These are phyloP conservation scores for Limosa lapponica DNA, from an alignment of 2,797 vertebrate genomes.

Conservation along the genomic window DNA sequence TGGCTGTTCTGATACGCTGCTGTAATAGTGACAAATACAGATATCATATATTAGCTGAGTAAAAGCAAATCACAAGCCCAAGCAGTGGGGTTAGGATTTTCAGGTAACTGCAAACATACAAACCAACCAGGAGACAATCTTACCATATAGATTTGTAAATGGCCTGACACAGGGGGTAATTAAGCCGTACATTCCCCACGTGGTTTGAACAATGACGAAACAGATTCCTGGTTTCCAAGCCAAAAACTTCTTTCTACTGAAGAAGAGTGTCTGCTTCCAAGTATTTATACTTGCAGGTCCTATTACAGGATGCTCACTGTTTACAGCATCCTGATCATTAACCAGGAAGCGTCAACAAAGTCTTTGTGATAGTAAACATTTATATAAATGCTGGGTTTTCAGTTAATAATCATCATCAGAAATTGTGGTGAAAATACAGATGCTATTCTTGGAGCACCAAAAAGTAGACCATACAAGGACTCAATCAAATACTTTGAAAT, in stretches of 20 bases:
- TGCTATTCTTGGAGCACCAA: not conserved
- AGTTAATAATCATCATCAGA: not conserved
- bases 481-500: not conserved
- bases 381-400: not conserved
- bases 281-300: not conserved
- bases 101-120: not conserved
- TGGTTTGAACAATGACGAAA: not conserved
- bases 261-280: not conserved
- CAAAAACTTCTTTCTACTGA: not conserved
- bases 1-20: not conserved
- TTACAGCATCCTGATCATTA: not conserved
- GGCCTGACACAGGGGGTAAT: not conserved
- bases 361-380: not conserved
- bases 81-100: not conserved
- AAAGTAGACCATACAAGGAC: not conserved
- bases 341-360: not conserved
- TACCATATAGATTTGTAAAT: not conserved
- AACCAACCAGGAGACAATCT: not conserved
- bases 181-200: not conserved
- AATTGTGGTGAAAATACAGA: not conserved
- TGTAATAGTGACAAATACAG: not conserved
- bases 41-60: not conserved
- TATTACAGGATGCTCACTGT: not conserved
- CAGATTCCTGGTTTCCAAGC: not conserved
- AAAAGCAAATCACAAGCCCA: not conserved